These are phyloP conservation scores for Scopus umbretta DNA, from an alignment of 2,113 vertebrate genomes.

Conservation along the genomic window DNA sequence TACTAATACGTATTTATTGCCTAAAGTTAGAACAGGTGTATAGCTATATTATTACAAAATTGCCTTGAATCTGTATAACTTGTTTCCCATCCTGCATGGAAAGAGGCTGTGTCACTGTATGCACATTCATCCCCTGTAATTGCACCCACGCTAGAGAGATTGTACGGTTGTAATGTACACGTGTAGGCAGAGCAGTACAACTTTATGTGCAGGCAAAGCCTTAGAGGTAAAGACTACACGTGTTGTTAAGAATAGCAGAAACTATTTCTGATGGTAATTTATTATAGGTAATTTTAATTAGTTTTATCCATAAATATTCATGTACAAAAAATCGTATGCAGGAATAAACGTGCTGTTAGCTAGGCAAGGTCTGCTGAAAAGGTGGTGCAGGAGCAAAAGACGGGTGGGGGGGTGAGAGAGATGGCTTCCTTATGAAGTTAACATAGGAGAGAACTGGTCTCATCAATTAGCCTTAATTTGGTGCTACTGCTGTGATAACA, in stretches of 20 bases:
- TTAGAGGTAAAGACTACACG: background rate
- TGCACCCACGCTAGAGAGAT: background rate
- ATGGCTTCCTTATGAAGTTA: background rate
- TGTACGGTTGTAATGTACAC: background rate
- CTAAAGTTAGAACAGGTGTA: background rate
- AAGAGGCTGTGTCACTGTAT: background rate
- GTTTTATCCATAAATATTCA: background rate
- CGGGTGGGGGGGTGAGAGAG: background rate
- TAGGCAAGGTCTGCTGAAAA: background rate
- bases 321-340: background rate
- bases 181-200: background rate
- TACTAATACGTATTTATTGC: background rate
- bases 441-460: background rate
- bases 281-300: background rate
- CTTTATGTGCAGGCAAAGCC: background rate
- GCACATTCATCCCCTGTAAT: background rate
- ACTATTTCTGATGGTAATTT: background rate
- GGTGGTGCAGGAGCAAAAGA: background rate
- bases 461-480: background rate
- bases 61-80: background rate
- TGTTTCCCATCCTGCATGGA: background rate
- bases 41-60: background rate
- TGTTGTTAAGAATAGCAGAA: background rate
- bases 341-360: background rate
- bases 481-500: background rate